Percentiles rank a stretch among this genome's conserved stretches.
Conservation (phyloP, 2,888 invertebrate species). For the Chirona hameri region DNA sequence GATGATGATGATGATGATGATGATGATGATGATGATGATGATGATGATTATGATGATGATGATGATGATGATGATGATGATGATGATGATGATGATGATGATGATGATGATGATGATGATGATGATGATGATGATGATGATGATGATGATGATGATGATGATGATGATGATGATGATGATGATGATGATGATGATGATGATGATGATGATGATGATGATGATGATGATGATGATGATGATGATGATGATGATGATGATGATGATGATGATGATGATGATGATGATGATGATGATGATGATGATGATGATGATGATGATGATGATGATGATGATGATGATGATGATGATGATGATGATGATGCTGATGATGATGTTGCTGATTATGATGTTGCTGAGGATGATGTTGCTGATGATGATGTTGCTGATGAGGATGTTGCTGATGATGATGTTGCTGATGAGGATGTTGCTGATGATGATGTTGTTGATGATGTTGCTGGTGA, state of each 20-base stretch:
- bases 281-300: conserved; percentile 31
- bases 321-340: conserved; percentile 30
- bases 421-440: too few species aligned
- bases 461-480: too few species aligned
- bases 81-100: conserved; percentile 31
- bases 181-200: conserved; percentile 31
- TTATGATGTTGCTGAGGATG: too few species aligned
- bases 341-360: too few species aligned
- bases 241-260: conserved; percentile 31
- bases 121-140: conserved; percentile 28
- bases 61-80: conserved; percentile 25
- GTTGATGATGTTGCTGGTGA: too few species aligned
- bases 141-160: conserved; percentile 30
- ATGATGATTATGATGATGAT: too few species aligned
- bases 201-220: conserved; percentile 32
- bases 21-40: conserved; percentile 30
- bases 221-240: conserved; percentile 32
- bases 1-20: conserved; percentile 31
- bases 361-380: too few species aligned
- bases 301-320: conserved; percentile 31
- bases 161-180: conserved; percentile 29
- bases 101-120: conserved; percentile 31
- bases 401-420: too few species aligned
- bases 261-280: conserved; percentile 31
- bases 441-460: too few species aligned